Evolutionary conservation across 2,888 invertebrate genomes (phyloP).

Genomic region (Drosophila monieri): DNA sequence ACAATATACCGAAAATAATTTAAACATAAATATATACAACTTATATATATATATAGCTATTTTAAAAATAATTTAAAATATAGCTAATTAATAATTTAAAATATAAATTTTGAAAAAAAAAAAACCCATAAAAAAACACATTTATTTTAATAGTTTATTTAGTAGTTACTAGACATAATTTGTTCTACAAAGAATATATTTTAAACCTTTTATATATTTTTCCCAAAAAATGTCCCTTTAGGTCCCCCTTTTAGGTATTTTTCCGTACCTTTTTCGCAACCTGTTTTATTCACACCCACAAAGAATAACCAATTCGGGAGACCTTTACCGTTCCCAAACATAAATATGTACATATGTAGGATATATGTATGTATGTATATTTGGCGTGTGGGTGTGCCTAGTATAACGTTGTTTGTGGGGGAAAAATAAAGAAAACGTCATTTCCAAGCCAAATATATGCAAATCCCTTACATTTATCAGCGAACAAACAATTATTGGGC

Average conservation of each 20-base stretch:
- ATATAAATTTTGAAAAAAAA: not conserved
- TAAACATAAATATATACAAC: too few species aligned
- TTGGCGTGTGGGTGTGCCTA: not conserved
- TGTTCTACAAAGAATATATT: too few species aligned
- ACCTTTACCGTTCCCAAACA: constrained; percentile 20
- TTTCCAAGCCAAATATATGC: constrained; percentile 5
- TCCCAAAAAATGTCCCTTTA: not conserved
- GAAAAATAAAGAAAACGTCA: constrained; percentile 4
- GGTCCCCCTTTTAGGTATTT: not conserved
- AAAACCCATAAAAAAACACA: too few species aligned
- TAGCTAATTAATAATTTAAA: too few species aligned
- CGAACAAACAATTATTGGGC: constrained; percentile 20
- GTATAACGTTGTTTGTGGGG: constrained; percentile 27
- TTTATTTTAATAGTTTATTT: too few species aligned
- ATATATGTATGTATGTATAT: not conserved
- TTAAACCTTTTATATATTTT: not conserved
- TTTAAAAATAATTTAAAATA: too few species aligned
- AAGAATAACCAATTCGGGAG: constrained; percentile 24
- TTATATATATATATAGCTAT: too few species aligned
- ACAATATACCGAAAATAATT: constrained; percentile 9
- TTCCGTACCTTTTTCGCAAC: constrained; percentile 6
- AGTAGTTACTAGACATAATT: too few species aligned
- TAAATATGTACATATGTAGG: not conserved
- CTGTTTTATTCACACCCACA: constrained; percentile 17
- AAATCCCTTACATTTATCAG: constrained; percentile 22